These are phyloP conservation scores for Anoplius nigerrimus DNA, from an alignment of 2,888 invertebrate genomes.

Conservation along the genomic window DNA sequence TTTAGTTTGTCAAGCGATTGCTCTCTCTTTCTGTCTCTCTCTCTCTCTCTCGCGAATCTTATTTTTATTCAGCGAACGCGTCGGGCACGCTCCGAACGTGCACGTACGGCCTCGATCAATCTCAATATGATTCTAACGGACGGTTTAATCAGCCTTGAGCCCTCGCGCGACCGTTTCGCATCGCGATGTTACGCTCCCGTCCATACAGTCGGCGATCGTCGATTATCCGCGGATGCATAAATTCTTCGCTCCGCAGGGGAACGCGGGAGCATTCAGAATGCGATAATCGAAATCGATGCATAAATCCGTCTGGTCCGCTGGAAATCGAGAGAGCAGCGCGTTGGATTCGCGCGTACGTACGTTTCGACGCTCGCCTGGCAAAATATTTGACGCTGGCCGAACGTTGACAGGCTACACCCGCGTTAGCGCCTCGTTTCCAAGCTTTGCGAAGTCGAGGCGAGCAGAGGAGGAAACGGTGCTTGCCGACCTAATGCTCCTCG, in stretches of 20 bases:
- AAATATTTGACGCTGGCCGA: conserved; percentile 28
- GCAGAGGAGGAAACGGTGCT: not conserved
- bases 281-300: conserved; percentile 44
- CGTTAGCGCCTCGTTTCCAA: not conserved
- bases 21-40: too few species aligned
- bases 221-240: conserved; percentile 37
- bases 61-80: too few species aligned
- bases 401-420: conserved; percentile 4
- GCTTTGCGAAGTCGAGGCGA: not conserved
- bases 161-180: too few species aligned
- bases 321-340: conserved; percentile 27
- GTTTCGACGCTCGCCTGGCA: conserved; percentile 18
- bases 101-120: too few species aligned
- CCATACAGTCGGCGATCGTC: conserved; percentile 6
- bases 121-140: too few species aligned
- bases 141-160: too few species aligned
- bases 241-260: conserved; percentile 25
- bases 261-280: conserved; percentile 28
- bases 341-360: conserved; percentile 10
- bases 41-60: too few species aligned
- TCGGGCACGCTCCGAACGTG: too few species aligned
- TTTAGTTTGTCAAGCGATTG: too few species aligned
- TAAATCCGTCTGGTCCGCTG: conserved; percentile 38
- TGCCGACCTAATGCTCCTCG: not conserved
- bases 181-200: too few species aligned